Base-by-base conservation (phyloP, 2,888 invertebrate species). In the Dicycla oo region DNA sequence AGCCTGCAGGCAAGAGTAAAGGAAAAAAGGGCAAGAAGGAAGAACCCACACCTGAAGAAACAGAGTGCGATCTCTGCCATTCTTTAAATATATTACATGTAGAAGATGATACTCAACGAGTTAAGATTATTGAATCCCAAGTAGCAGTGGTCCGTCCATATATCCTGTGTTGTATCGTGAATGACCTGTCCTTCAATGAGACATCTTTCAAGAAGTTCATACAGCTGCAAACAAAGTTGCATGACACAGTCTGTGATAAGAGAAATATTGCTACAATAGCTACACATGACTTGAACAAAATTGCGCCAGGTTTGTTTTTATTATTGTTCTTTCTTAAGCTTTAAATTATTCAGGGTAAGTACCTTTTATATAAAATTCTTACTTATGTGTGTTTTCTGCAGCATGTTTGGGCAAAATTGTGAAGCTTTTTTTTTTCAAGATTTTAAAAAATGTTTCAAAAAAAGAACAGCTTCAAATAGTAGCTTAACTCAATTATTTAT, bases 241-340 rank as follows among this genome's bases (percentile, higher is more conserved):
- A 98, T 86, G 98, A 98, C 78, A 97, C 97, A 0, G 94, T 98
- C 15, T 98, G 98, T 90, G 97, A 97, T 68, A 98, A 98, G 88
- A 95, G 98, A 83, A 97, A 97, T 86, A 93, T 96, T 0, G 98
- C 98, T 0, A 98, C 98, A 0, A 97, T 98, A 73, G 98, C 98
- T 5, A 98, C 98, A 0, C 98, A 98, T 91, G 98, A 98, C 90
- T 92, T 98, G 79, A 95, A 93, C 54, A 97, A 97, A 86, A 93
- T 98, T 75, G 93, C 96, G 49, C 90, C 97, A 93, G 94, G 96
- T 97, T 77, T 82, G 88, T 83, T 20, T 20, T 3, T 57, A 11
- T 47, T 20, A 20, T 8, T 47, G 57, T 57, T 56, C 30, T 30
- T 6, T 56, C 20, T 38, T 34, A 2, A 34, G 15, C 34, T 57